Conservation (phyloP, 2,113 vertebrate species). For the Chitala chitala region DNA sequence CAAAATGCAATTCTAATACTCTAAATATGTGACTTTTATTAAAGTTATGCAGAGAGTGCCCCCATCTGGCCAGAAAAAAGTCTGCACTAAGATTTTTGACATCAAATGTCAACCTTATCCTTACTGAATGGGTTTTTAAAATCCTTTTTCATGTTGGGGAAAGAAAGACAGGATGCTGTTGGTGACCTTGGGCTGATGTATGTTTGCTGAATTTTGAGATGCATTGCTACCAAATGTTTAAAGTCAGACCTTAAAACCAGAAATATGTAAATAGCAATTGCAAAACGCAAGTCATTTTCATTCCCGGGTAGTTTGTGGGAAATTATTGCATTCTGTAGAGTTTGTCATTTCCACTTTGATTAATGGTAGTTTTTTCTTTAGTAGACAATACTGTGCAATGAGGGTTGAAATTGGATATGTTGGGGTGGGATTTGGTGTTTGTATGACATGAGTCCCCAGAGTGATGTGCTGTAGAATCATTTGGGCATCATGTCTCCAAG, state of each 20-base stretch:
- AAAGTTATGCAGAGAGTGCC: slow-evolving; percentile 17
- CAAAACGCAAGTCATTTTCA: slow-evolving; percentile 19
- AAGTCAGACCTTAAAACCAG: slow-evolving; percentile 12
- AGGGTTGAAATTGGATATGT: slow-evolving; percentile 54
- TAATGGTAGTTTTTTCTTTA: slow-evolving; percentile 53
- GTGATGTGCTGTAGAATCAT: slow-evolving; percentile 10
- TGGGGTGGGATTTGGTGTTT: slow-evolving; percentile 46
- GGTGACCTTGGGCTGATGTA: not conserved
- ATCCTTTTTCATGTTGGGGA: not conserved
- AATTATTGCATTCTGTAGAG: slow-evolving; percentile 3
- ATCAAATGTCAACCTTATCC: not conserved
- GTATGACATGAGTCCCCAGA: slow-evolving; percentile 1
- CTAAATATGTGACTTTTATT: not conserved
- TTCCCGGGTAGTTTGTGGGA: slow-evolving; percentile 26
- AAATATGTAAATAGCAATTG: slow-evolving; percentile 23
- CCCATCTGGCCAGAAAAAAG: slow-evolving; percentile 8
- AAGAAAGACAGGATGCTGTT: not conserved
- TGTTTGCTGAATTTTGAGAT: not conserved
- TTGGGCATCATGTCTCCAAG: not conserved
- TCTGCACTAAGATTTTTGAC: not conserved
- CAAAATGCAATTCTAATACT: slow-evolving; percentile 14
- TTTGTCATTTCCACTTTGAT: slow-evolving; percentile 36
- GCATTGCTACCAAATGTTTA: slow-evolving; percentile 20
- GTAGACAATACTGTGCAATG: slow-evolving; percentile 51
- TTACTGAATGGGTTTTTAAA: not conserved